Percentiles rank a stretch among this genome's conserved stretches.
These are phyloP conservation scores for Drosophila mayaguana DNA, from an alignment of 2,888 invertebrate species.

Conservation along the genomic window DNA sequence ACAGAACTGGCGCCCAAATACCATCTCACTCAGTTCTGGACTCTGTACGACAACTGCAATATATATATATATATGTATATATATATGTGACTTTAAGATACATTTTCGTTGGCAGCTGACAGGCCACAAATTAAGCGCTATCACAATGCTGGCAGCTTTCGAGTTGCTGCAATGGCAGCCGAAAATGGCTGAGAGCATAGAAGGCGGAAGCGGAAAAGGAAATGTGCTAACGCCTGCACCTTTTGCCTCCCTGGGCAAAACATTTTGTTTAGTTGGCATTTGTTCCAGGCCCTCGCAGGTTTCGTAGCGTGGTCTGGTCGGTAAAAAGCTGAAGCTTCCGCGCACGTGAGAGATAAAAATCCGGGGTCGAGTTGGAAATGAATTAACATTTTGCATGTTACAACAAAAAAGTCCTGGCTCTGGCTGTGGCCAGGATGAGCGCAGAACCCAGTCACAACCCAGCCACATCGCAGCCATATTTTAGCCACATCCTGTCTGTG, in stretches of 20 bases:
- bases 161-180: constrained; percentile 27
- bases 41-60: too few species aligned
- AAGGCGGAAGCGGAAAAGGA: constrained; percentile 70
- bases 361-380: constrained; percentile 67
- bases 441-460: constrained; percentile 33
- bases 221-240: constrained; percentile 63
- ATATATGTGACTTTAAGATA: constrained; percentile 20
- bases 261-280: constrained; percentile 60
- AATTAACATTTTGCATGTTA: constrained; percentile 79
- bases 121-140: constrained; percentile 43
- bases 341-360: constrained; percentile 69
- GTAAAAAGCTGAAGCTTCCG: constrained; percentile 20
- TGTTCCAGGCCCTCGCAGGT: constrained; percentile 12
- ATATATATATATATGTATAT: too few species aligned
- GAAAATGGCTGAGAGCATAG: constrained; percentile 24
- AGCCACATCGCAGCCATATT: constrained; percentile 16
- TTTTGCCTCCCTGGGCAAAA: constrained; percentile 33
- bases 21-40: not conserved
- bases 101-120: constrained; percentile 22
- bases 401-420: constrained; percentile 31
- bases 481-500: constrained; percentile 39
- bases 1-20: constrained; percentile 15
- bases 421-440: constrained; percentile 51
- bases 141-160: constrained; percentile 35
- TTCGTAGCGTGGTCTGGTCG: not conserved